Base-by-base conservation (phyloP, 1,140 invertebrate species). In the Oryzaephilus surinamensis region DNA sequence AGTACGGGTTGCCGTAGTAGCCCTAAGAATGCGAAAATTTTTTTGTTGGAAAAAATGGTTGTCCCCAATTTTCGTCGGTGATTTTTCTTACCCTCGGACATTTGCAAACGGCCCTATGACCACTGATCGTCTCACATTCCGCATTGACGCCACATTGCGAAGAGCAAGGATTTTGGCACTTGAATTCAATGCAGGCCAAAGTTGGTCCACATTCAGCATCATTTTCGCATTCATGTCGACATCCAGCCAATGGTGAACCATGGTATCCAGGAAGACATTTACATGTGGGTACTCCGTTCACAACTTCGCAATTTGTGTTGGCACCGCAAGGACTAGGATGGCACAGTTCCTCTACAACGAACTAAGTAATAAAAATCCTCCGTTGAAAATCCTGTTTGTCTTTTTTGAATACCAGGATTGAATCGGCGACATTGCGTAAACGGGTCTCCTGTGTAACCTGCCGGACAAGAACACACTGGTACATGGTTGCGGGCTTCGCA, bases 291-390 rank as follows among this genome's bases (percentile, higher is more conserved):
- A 79, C 71, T 26, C 75, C 72, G 49, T 81, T 80, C 2, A 76
- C 65, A 10, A 85, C 81, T 51, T 83, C 76, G 57, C 84, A 88
- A 32, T 81, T 76, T 1, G 83, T 86, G 56, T 88, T 87, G 15
- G 59, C 43, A 17, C 86, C 86, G 39, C 84, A 90, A 0, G 83
- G 83, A 36, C 74, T 81, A 2, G 81, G 81, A 52, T 83, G 75
- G 51, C 84, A 88, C 11, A 80, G 70, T 52, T 84, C 83, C 63
- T 44, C 51, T 54, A 28, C 5, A 23, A 40, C 8, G 23, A 36
- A 36, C n/a, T 5, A 8, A n/a, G 28, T 38, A 2, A 23, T 15
- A 10, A 17, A n/a, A n/a, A n/a, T n/a, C n/a, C n/a, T n/a, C 2
- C 4, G 23, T 7, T 29, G 18, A 34, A 4, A 4, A 23, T 34